These are phyloP conservation scores for Laspeyria flexula DNA, from an alignment of 2,888 invertebrate species.

Conservation along the genomic window DNA sequence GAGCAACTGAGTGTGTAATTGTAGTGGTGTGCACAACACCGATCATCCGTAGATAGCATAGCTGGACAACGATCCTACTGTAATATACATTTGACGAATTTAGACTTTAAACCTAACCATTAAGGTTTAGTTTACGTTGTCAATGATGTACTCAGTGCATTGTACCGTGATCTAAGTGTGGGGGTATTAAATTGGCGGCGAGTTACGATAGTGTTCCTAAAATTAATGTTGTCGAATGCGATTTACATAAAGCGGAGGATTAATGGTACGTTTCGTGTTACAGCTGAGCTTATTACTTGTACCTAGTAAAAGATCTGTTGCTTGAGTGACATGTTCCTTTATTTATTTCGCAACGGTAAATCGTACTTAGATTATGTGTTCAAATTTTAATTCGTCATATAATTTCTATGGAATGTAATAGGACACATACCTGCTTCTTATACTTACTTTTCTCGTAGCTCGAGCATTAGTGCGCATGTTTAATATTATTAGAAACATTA, in stretches of 20 bases:
- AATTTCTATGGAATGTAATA: too few relatives aligned
- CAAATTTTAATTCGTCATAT: too few relatives aligned
- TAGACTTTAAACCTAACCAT: not conserved
- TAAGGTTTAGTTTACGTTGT: constrained; percentile 11
- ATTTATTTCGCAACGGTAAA: too few relatives aligned
- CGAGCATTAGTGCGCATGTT: too few relatives aligned
- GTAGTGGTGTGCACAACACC: constrained; percentile 53
- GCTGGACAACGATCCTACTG: constrained; percentile 36
- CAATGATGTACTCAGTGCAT: constrained; percentile 20
- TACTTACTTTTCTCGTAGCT: too few relatives aligned
- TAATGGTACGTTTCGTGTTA: constrained; percentile 3
- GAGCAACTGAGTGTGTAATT: constrained; percentile 61
- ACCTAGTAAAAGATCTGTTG: not conserved
- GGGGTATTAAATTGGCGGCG: constrained; percentile 26
- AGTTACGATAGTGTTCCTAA: constrained; percentile 9
- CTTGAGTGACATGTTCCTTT: not conserved
- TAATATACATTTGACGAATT: constrained; percentile 10
- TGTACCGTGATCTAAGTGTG: constrained; percentile 26
- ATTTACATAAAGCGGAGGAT: constrained; percentile 2
- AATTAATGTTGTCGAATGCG: constrained; percentile 7
- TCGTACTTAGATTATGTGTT: too few relatives aligned
- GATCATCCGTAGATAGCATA: constrained; percentile 37
- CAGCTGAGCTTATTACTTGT: not conserved
- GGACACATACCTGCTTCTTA: too few relatives aligned
- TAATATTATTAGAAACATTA: too few relatives aligned